These are phyloP conservation scores for Chrysemys picta DNA, from an alignment of 2,113 vertebrate species.

Conservation along the genomic window DNA sequence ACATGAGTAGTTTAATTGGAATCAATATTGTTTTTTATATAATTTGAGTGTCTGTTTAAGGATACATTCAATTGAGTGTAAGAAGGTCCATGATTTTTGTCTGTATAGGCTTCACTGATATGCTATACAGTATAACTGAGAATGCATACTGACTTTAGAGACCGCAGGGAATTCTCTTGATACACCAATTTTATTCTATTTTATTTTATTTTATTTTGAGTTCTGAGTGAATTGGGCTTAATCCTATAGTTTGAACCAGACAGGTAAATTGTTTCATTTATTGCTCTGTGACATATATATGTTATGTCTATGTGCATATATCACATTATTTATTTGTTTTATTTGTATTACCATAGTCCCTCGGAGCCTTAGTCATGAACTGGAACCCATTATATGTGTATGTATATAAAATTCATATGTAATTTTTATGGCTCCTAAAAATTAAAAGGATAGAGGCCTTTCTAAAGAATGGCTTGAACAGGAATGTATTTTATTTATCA, in stretches of 20 bases:
- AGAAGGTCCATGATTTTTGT: background rate
- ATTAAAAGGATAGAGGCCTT: background rate
- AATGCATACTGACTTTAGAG: background rate
- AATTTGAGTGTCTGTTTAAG: background rate
- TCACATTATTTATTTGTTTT: background rate
- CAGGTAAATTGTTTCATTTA: background rate
- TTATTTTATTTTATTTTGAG: background rate
- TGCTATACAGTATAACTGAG: background rate
- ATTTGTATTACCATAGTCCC: background rate
- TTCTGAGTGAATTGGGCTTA: background rate
- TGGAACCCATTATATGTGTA: background rate
- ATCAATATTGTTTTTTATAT: background rate
- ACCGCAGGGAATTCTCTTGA: background rate
- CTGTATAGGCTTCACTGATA: background rate
- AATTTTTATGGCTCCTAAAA: background rate
- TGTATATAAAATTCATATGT: background rate
- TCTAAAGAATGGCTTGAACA: background rate
- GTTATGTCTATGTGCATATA: background rate
- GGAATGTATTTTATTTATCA: background rate
- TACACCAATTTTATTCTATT: background rate
- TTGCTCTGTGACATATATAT: background rate
- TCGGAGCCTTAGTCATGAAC: background rate
- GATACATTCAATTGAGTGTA: rapidly evolving
- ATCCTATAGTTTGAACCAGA: background rate
- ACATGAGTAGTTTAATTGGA: background rate